Base-by-base conservation (phyloP, 2,113 vertebrate genomes). In the Indicator indicator region DNA sequence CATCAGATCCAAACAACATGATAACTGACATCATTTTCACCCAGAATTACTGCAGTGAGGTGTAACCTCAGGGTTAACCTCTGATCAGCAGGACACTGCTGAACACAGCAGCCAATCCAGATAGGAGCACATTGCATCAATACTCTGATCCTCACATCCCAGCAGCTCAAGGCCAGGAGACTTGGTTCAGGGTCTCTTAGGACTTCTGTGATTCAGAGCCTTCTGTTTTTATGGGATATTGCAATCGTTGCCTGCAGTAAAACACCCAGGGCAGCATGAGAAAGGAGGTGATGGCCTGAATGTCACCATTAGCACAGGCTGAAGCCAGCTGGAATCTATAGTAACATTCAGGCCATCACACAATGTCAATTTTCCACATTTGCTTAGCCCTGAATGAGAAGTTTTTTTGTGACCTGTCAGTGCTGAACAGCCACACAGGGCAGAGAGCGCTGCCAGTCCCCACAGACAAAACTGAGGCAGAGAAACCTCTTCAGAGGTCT, bases 191-290 rank as follows among this genome's bases (percentile, higher is more conserved):
- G 21, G 28, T 24, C 65, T 78, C 44, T 36, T 2, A 12, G 28
- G 60, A 50, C 23, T 67, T 24, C 20, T 42, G 63, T 1, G 2
- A 52, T 75, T 91, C 48, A 70, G 16, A 77, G n/a, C 27, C 69
- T 62, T 33, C 73, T 80, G n/a, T 8, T 64, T 87, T 77, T 30
- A 54, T 9, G 30, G 38, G 16, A 60, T 58, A 36, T 1, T 69
- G 55, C 38, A 69, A 27, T 30, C 2, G 0, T 44, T 36, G 32
- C 24, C 54, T 52, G 44, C 20, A 11, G 62, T n/a, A 85, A 86
- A 44, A 11, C 3, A 2, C n/a, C 11, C 6, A 24, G 16, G n/a
- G 11, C 18, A 48, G 65, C 27, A 36, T 0, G 1, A n/a, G 44
- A 76, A 76, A 77, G 21, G 46, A 85, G 27, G 18, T 20, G 52